Evolutionary conservation across 2,797 vertebrate species (phyloP).

Genomic region (Centroberyx gerrardi): DNA sequence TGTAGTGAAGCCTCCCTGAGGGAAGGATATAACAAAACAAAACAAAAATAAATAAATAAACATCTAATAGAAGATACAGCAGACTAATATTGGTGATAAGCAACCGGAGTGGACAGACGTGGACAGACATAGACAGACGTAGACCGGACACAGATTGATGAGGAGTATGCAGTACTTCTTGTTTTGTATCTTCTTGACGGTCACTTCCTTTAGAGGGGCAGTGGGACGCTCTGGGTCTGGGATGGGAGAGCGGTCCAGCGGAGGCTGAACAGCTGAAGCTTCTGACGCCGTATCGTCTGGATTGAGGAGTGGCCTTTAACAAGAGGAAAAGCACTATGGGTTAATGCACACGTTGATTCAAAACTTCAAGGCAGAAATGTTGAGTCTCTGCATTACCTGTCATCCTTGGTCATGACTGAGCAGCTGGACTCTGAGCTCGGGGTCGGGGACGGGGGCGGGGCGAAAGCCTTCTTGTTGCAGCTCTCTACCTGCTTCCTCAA

Average conservation of each 20-base stretch:
- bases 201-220: conserved; percentile 17
- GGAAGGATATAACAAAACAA: too few species aligned
- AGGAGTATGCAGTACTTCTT: conserved; percentile 52
- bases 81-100: too few species aligned
- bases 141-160: too few species aligned
- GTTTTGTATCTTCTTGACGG: conserved; percentile 37
- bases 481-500: conserved; percentile 41
- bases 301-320: conserved; percentile 50
- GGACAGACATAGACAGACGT: too few species aligned
- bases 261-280: conserved; percentile 21
- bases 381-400: conserved; percentile 49
- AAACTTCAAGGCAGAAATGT: neutral
- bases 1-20: too few species aligned
- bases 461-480: conserved; percentile 41
- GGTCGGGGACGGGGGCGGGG: conserved; percentile 30
- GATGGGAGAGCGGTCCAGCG: neutral
- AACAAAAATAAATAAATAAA: too few species aligned
- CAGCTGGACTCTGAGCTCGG: conserved; percentile 58
- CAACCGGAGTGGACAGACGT: too few species aligned
- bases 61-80: too few species aligned
- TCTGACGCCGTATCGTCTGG: conserved; percentile 39
- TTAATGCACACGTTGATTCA: neutral
- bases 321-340: neutral
- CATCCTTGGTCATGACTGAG: conserved; percentile 38
- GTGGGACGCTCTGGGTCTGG: conserved; percentile 24